Conservation (phyloP, 2,888 invertebrate genomes). For the Nemurella pictetii region DNA sequence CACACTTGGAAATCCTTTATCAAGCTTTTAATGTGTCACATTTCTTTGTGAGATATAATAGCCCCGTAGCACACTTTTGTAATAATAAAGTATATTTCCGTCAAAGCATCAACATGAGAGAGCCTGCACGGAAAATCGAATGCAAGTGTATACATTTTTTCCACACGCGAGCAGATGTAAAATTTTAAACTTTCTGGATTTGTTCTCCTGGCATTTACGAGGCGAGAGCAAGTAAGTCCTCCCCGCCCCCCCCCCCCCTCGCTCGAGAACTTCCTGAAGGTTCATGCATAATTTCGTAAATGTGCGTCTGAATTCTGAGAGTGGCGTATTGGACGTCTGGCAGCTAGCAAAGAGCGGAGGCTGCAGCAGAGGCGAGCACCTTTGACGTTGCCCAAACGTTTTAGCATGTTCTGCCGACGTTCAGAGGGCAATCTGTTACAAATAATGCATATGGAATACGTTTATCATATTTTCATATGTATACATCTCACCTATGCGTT, state of each 20-base stretch:
- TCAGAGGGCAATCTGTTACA: background rate
- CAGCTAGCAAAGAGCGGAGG: too few species aligned
- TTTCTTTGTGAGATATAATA: background rate
- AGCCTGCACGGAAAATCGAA: background rate
- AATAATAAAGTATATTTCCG: background rate
- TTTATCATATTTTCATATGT: background rate
- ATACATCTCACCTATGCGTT: background rate
- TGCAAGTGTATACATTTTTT: background rate
- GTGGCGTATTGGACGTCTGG: background rate
- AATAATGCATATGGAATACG: background rate
- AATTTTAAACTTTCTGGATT: background rate
- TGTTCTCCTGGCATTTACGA: background rate
- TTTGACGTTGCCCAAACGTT: background rate
- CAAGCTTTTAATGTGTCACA: background rate
- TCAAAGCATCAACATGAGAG: background rate
- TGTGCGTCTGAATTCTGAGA: background rate
- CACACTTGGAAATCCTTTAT: background rate
- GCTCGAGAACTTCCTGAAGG: too few species aligned
- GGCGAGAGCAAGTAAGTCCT: background rate
- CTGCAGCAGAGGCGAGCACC: background rate
- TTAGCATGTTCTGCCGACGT: background rate
- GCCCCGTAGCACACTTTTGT: background rate
- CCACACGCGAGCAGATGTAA: background rate
- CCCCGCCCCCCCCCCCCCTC: background rate
- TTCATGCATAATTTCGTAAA: background rate